phyloP scores from a whole-genome alignment of 2,797 vertebrate genomes.

The Sphenopsis melanotis region DNA sequence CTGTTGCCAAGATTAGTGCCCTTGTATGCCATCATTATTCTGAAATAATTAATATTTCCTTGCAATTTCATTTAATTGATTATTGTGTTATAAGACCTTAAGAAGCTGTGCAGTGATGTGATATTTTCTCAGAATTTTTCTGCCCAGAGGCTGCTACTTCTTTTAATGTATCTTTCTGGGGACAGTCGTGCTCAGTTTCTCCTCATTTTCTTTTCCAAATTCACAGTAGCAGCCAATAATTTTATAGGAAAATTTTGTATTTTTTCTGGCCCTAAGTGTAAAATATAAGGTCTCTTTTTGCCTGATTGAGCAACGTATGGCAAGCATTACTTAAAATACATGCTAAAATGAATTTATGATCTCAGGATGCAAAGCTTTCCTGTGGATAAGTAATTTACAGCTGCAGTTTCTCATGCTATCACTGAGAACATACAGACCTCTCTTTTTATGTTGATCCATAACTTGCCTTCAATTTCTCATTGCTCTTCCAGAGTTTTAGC shows the following conservation, averaged over 20 bases:
- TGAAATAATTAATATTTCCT: neutral
- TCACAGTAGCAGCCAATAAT: neutral
- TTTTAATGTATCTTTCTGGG: neutral
- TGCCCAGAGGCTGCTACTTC: neutral
- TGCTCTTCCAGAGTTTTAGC: conserved; percentile 85
- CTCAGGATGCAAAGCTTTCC: neutral
- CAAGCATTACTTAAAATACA: neutral
- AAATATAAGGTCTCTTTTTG: neutral
- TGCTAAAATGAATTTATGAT: neutral
- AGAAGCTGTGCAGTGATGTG: neutral
- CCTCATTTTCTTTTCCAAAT: neutral
- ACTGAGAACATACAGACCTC: neutral
- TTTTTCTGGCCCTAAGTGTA: neutral
- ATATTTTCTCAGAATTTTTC: neutral
- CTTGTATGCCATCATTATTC: neutral
- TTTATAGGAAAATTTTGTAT: neutral
- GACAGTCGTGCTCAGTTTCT: neutral
- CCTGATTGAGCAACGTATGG: neutral
- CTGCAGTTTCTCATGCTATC: neutral
- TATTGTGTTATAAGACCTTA: neutral
- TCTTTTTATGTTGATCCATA: neutral
- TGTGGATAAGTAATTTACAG: neutral
- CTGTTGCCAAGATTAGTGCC: neutral
- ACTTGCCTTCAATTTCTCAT: neutral
- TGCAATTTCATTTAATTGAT: neutral